phyloP scores from a whole-genome alignment of 2,797 vertebrate species.

The Poeciliopsis gracilis region DNA sequence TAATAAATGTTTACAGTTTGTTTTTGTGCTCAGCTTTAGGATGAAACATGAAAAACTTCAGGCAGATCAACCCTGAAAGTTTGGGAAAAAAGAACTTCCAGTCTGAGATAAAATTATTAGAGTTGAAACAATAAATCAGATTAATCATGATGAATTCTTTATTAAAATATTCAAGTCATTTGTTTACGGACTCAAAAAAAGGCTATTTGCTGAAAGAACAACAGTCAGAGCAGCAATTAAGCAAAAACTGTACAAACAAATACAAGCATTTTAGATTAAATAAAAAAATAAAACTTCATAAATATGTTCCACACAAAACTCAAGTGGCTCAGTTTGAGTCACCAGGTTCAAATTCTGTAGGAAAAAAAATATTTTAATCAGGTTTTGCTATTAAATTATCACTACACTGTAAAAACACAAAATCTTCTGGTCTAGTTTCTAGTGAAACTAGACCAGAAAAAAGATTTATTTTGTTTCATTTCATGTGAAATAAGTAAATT shows the following conservation, averaged over 20 bases:
- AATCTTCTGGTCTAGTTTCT: too few species aligned
- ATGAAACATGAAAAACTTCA: not conserved
- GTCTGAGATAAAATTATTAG: too few species aligned
- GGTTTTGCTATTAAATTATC: not conserved
- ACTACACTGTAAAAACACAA: not conserved
- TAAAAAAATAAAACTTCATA: not conserved
- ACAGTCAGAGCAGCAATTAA: not conserved
- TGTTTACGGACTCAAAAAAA: not conserved
- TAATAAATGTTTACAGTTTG: not conserved
- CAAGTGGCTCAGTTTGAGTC: not conserved
- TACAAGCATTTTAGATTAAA: not conserved
- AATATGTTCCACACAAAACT: not conserved
- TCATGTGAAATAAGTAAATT: too few species aligned
- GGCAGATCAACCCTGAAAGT: not conserved
- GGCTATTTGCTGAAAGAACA: not conserved
- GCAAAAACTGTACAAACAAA: not conserved
- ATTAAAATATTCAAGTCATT: not conserved
- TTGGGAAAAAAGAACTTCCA: not conserved
- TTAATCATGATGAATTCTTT: not conserved
- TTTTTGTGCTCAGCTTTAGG: not conserved
- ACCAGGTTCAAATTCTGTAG: not conserved
- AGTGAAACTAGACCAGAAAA: too few species aligned
- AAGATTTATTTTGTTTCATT: too few species aligned
- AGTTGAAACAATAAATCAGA: not conserved
- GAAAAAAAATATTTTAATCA: not conserved